Conservation (phyloP, 2,888 invertebrate species). For the Drosophila helvetica region DNA sequence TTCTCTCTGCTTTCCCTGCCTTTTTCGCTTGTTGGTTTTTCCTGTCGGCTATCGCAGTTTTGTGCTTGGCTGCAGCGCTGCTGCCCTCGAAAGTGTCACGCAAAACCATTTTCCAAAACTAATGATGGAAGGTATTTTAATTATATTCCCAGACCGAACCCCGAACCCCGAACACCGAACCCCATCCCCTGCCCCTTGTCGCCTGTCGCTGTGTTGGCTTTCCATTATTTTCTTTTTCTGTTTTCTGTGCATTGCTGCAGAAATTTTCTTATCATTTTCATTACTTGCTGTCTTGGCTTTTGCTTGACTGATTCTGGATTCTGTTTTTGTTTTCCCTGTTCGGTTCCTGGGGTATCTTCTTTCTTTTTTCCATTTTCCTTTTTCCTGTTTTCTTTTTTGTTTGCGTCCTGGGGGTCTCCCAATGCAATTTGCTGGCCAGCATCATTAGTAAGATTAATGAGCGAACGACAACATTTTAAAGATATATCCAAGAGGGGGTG, state of each 20-base stretch:
- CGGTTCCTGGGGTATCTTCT: slow-evolving; percentile 6
- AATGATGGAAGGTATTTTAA: slow-evolving; percentile 82
- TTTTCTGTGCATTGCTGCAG: slow-evolving; percentile 76
- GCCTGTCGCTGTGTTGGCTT: background rate
- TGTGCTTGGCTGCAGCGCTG: slow-evolving; percentile 75
- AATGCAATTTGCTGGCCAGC: slow-evolving; percentile 76
- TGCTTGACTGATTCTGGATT: slow-evolving; percentile 77
- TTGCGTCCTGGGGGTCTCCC: slow-evolving; percentile 9
- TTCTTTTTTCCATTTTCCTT: slow-evolving; percentile 25
- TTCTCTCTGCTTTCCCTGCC: slow-evolving; percentile 16
- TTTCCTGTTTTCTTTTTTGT: slow-evolving; percentile 35
- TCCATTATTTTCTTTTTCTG: slow-evolving; percentile 22
- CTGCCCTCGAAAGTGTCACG: slow-evolving; percentile 69
- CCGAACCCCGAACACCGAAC: too few species aligned
- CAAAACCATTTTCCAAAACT: slow-evolving; percentile 78
- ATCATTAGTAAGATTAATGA: slow-evolving; percentile 80
- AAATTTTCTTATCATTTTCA: slow-evolving; percentile 81
- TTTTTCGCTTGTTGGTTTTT: slow-evolving; percentile 37
- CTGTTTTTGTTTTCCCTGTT: too few species aligned
- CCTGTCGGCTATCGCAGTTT: slow-evolving; percentile 76
- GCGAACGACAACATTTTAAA: slow-evolving; percentile 64
- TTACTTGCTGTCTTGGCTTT: slow-evolving; percentile 74
- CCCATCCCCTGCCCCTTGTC: background rate
- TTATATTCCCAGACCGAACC: slow-evolving; percentile 62
- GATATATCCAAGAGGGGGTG: slow-evolving; percentile 41